Evolutionary conservation across 2,113 vertebrate genomes (phyloP).

Genomic region (Percina caprodes): DNA sequence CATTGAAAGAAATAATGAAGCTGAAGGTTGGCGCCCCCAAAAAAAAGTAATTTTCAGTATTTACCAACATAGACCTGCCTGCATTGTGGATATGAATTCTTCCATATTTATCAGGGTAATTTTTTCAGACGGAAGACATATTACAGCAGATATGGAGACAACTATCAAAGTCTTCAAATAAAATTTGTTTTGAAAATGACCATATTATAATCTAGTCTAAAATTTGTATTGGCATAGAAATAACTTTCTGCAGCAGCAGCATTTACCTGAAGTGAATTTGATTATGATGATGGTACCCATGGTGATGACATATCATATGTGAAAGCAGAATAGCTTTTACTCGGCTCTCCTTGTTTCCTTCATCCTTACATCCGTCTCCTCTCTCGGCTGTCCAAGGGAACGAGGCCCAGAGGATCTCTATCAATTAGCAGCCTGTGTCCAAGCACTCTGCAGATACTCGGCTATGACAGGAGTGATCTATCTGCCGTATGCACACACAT

Average conservation of each 20-base stretch:
- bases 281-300: not conserved
- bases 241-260: not conserved
- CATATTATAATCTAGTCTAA: too few species aligned
- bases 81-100: not conserved
- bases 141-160: not conserved
- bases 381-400: conserved; percentile 37
- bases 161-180: not conserved
- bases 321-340: conserved; percentile 8
- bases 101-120: not conserved
- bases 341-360: conserved; percentile 1
- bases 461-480: conserved; percentile 68
- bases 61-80: not conserved
- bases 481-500: conserved; percentile 47
- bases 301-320: conserved; percentile 4
- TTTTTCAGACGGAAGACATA: not conserved
- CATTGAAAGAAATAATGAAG: not conserved
- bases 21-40: not conserved
- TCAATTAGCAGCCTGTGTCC: conserved; percentile 69
- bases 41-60: not conserved
- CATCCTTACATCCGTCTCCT: conserved; percentile 37
- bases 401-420: conserved; percentile 59
- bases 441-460: conserved; percentile 62
- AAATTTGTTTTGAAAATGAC: not conserved
- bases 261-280: conserved; percentile 17
- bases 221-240: not conserved